Evolutionary conservation across 37 sponge, comb jelly and placozoan genomes (phyloP), one percentile per base, ranked within the genome.

Genomic region (Aplysina aerophoba): DNA sequence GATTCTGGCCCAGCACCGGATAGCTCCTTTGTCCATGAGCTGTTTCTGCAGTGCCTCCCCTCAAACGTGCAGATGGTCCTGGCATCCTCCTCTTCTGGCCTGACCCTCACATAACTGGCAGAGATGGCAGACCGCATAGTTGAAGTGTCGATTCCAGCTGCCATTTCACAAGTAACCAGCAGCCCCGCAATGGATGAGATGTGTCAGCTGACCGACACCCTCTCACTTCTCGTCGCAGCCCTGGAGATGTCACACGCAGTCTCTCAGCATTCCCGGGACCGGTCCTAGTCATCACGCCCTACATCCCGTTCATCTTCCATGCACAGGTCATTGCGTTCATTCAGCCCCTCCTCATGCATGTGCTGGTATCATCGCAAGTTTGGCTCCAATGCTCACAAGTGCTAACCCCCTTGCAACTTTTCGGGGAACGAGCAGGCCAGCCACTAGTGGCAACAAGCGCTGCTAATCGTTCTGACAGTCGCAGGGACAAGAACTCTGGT

Each of bases 311-410:
- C 27, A 21, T 25, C 69, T 14, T 14, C 14, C 69, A 14, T 67
- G 59, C 59, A 57, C 17, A 15, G 59, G 15, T 57, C 59, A 57
- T 57, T 17, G 17, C 17, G 17, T 21, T 27, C 69, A 67, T 67
- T 27, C n/a, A 25, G 69, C n/a, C 69, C 69, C 19, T 67, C 69
- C 27, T 67, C 69, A 67, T 13, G 14, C n/a, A 14, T n/a, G 27
- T 67, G 27, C 27, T 25, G 28, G 69, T 92, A 90, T 57, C 59
- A 57, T 17, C 59, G 59, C 59, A 20, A 17, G 17, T 57, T 57
- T 57, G 59, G 59, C 59, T 17, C 69, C 19, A 67, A 67, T 25
- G 69, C 69, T 14, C 27, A 22, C 69, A 67, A 67, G 69, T 67
- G 69, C 28, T 22, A n/a, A 14, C 69, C 22, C 15, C 69, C 69